These are phyloP conservation scores for Lasioglossum oenotherae DNA, from an alignment of 2,888 invertebrate species.

Conservation along the genomic window DNA sequence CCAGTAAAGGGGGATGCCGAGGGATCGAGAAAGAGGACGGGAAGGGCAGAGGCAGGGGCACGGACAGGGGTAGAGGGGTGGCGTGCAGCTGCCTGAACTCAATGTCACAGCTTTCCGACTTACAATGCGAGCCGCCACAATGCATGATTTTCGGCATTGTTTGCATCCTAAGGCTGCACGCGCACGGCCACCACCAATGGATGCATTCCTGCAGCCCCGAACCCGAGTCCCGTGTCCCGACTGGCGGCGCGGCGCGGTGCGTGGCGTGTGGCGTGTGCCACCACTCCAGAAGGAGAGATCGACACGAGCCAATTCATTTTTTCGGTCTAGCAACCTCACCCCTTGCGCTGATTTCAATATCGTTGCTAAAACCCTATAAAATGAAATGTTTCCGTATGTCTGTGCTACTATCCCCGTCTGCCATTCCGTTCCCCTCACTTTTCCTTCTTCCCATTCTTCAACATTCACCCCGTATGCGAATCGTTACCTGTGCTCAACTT, in stretches of 20 bases:
- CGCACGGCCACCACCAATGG: conserved; percentile 66
- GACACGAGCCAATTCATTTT: conserved; percentile 60
- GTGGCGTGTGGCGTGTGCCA: conserved; percentile 56
- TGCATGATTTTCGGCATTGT: conserved; percentile 83
- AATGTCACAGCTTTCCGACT: conserved; percentile 82
- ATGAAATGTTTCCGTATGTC: background rate
- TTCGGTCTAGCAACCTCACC: conserved; percentile 3
- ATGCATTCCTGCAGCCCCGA: conserved; percentile 63
- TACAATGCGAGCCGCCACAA: conserved; percentile 80
- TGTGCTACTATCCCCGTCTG: background rate
- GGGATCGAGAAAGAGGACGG: conserved; percentile 48
- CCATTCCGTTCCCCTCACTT: background rate
- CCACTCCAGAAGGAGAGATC: conserved; percentile 46
- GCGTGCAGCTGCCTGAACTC: conserved; percentile 81
- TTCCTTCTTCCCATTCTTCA: background rate
- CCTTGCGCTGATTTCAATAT: conserved; percentile 26
- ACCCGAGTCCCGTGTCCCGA: background rate
- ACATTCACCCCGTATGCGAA: background rate
- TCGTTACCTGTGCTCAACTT: background rate
- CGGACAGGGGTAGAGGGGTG: conserved; percentile 43
- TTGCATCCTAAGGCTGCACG: conserved; percentile 75
- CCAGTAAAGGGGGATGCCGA: conserved; percentile 53
- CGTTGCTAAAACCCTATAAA: conserved; percentile 12
- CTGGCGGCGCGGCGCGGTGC: background rate
- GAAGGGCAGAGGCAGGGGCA: conserved; percentile 44